Base-by-base conservation (phyloP, 2,113 vertebrate species). In the Mesocricetus auratus region DNA sequence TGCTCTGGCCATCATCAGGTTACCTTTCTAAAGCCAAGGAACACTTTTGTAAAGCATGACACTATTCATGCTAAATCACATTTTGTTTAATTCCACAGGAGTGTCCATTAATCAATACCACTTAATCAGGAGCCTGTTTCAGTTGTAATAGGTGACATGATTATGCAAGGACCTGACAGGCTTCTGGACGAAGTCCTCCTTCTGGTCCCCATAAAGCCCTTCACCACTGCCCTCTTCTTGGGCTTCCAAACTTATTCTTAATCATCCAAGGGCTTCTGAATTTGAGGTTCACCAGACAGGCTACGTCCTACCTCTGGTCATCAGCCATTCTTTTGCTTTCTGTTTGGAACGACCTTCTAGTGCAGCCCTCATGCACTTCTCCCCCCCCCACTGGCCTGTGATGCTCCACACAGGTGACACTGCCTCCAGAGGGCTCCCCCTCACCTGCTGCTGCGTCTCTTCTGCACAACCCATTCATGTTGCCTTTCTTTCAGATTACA, bases 351-450 rank as follows among this genome's bases (percentile, higher is more conserved):
- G 19, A 17, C 74, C 83, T 29, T 86, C 42, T 7, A 45, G 47
- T 6, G 11, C 83, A 3, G 22, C 24, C 9, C 4, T 0, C 0
- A 10, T 0, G 1, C 36, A 16, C 47, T 1, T 4, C 19, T 60
- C 26, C 47, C 47, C 47, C 7, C 47, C 7, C 2, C 0, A 31
- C 26, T 53, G 47, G 19, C 33, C 33, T 60, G 92, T 33, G 36
- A 50, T 5, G 15, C 53, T n/a, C 33, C 0, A 17, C 4, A 1
- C 0, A 12, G 60, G 39, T 10, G 45, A 66, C 3, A 1, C 29
- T 31, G 71, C 33, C 7, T 74, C 58, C 45, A 17, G 42, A 60
- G 74, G 53, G 11, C 33, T 39, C 50, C 86, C 15, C 9, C 29
- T 53, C n/a, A n/a, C 69, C 45, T 11, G 1, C 11, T 36, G 50